Base-by-base conservation (phyloP, 1,140 invertebrate species). In the Nasonia vitripennis region DNA sequence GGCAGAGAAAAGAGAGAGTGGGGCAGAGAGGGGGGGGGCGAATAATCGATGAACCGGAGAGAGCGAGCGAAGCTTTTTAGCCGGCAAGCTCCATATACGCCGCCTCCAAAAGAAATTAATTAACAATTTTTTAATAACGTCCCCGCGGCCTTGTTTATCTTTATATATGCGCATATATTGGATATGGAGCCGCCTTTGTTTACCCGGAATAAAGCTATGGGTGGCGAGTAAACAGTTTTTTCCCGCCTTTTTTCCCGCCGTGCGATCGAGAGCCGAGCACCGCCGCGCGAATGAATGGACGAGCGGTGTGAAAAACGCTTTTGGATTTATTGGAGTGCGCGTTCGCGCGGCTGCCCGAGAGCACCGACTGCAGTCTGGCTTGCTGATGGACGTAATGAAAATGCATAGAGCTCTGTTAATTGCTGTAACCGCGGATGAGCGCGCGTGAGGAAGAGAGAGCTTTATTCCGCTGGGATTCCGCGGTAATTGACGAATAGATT, bases 61-160 rank as follows among this genome's bases (percentile, higher is more conserved):
- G 34, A 48, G 41, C n/a, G 14, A 23, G 77, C 45, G 17, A 2
- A 20, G 34, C 12, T 41, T 77, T 71, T 79, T 34, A 48, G 11
- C 45, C 51, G 27, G 20, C 34, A 37, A 6, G 5, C 34, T 5
- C 37, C 51, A 9, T 12, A n/a, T 0, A 71, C 51, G 1, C 45
- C 23, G 31, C 34, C 20, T 31, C 45, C 79, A 31, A 81, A 71
- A 73, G 80, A 51, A 55, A 81, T 74, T 45, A 81, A 81, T 81
- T 81, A 73, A 31, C 81, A 55, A 62, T 75, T 83, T 83, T 77
- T 81, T 81, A 81, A 81, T 81, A 81, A 81, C 68, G 68, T 12
- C 31, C 7, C 0, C n/a, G 70, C 2, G 77, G 17, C 41, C 0
- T 2, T 7, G 14, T 45, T 62, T 62, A 67, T 79, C 34, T 6